phyloP scores from a whole-genome alignment of 2,888 invertebrate genomes.

The Micoletzkya japonica region DNA sequence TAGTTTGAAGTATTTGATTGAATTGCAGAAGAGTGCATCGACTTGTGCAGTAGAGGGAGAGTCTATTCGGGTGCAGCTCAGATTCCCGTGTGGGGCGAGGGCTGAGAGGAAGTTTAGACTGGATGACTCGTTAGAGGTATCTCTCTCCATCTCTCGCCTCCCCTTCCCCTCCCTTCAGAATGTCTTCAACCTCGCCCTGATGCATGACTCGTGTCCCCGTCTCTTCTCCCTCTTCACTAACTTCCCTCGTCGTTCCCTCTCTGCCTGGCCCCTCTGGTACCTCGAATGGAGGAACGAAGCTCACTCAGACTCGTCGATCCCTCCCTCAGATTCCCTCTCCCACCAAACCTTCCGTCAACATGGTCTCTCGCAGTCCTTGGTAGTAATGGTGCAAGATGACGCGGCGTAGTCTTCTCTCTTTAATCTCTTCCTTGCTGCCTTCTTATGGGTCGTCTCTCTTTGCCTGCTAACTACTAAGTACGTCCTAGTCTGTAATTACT shows the following conservation, averaged over 20 bases:
- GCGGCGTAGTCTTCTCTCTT: constrained; percentile 7
- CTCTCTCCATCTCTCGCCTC: too few relatives aligned
- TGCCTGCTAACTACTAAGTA: not conserved
- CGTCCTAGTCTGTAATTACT: too few relatives aligned
- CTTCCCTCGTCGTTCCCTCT: constrained; percentile 24
- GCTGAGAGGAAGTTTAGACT: constrained; percentile 12
- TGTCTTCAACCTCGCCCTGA: constrained; percentile 16
- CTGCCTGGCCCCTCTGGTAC: constrained; percentile 23
- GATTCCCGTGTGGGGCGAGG: constrained; percentile 26
- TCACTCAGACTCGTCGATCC: not conserved
- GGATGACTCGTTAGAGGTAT: constrained; percentile 26
- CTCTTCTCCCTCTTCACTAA: constrained; percentile 27
- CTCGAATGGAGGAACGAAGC: not conserved
- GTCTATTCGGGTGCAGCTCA: constrained; percentile 24
- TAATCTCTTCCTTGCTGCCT: not conserved
- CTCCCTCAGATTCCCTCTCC: not conserved
- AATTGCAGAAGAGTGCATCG: not conserved
- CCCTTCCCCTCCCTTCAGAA: not conserved
- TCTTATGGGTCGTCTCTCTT: not conserved
- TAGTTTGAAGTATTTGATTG: too few relatives aligned
- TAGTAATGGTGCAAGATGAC: constrained; percentile 28
- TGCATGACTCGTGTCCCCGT: not conserved
- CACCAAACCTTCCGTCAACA: constrained; percentile 7
- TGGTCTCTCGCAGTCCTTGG: constrained; percentile 15
- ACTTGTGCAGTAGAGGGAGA: constrained; percentile 9